These are phyloP conservation scores for Calyptommatus sinebrachiatus DNA, from an alignment of 2,113 vertebrate genomes.

Conservation along the genomic window DNA sequence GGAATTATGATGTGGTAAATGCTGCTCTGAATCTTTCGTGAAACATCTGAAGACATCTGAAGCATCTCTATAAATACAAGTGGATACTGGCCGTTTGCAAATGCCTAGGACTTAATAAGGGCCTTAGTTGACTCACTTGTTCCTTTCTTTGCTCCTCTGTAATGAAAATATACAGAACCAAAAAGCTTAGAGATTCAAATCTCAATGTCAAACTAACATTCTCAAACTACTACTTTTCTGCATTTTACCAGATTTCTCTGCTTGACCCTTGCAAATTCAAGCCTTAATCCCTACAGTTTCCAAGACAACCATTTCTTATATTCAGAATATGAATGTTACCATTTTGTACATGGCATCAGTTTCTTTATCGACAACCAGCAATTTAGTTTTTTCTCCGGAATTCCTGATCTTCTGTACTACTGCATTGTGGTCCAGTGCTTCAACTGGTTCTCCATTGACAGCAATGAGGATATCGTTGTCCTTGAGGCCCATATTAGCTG, in stretches of 20 bases:
- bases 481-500: conserved; percentile 78
- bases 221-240: background rate
- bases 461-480: conserved; percentile 84
- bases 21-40: too few species aligned
- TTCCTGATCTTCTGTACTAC: conserved; percentile 81
- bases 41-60: too few species aligned
- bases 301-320: background rate
- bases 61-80: too few species aligned
- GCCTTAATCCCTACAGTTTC: background rate
- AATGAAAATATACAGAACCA: background rate
- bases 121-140: too few species aligned
- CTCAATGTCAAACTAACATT: background rate
- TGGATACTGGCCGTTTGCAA: too few species aligned
- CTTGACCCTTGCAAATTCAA: background rate
- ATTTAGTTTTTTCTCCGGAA: conserved; percentile 73
- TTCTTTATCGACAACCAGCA: conserved; percentile 84
- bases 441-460: conserved; percentile 79
- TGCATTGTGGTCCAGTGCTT: conserved; percentile 74
- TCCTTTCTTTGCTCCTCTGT: too few species aligned
- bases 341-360: conserved; percentile 81
- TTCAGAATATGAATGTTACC: conserved; percentile 69
- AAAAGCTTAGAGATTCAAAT: background rate
- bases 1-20: too few species aligned
- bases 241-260: background rate
- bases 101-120: too few species aligned